Evolutionary conservation across 2,113 vertebrate species (phyloP).

Genomic region (Irena cyanogastra): DNA sequence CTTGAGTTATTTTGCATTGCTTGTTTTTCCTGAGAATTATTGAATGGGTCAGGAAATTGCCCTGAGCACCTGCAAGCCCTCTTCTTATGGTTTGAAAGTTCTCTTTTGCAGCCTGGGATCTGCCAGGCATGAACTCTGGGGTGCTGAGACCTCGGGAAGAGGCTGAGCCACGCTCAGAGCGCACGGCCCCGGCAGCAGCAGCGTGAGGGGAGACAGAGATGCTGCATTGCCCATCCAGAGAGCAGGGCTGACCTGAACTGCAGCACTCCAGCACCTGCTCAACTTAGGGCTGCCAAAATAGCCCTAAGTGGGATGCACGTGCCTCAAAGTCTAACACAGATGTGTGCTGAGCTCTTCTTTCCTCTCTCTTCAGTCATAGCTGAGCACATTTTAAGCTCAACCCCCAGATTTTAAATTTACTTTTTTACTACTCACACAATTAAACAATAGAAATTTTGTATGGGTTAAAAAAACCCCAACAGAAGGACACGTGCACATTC

Average conservation of each 20-base stretch:
- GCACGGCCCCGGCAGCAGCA: accelerated
- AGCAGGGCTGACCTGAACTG: background rate
- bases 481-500: accelerated
- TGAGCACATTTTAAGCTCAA: background rate
- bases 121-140: background rate
- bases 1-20: background rate
- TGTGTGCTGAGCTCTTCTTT: background rate
- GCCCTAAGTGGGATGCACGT: background rate
- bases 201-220: background rate
- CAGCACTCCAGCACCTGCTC: background rate
- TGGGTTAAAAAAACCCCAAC: background rate
- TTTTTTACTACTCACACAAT: background rate
- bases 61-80: background rate
- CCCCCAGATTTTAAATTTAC: background rate
- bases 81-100: background rate
- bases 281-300: background rate
- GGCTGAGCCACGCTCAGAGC: background rate
- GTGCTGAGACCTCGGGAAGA: background rate
- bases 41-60: background rate
- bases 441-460: background rate
- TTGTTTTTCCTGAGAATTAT: background rate
- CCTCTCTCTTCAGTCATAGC: background rate
- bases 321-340: background rate
- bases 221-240: background rate
- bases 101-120: background rate